A percentile compares a stretch with the other conserved stretches of the same genome.
Conservation (phyloP, 2,888 invertebrate species). For the Eupithecia centaureata region DNA sequence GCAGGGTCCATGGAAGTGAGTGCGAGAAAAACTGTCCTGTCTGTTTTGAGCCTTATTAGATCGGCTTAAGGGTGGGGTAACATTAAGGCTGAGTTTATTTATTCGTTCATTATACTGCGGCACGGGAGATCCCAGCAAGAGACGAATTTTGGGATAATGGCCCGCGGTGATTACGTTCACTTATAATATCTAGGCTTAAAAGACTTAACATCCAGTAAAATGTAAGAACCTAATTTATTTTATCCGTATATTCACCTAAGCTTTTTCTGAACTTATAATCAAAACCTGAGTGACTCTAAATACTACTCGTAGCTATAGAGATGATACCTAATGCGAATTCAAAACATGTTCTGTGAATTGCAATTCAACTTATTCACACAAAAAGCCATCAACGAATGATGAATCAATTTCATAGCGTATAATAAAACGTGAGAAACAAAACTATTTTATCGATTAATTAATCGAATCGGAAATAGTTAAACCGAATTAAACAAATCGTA, state of each 20-base stretch:
- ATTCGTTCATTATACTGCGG: conserved; percentile 79
- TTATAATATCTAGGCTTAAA: conserved; percentile 39
- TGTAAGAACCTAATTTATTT: conserved; percentile 26
- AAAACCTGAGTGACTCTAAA: neutral
- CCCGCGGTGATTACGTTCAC: conserved; percentile 54
- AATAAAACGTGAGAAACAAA: conserved; percentile 80
- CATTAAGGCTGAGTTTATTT: conserved; percentile 79
- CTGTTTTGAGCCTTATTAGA: conserved; percentile 28
- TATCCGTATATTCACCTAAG: neutral
- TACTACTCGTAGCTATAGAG: neutral
- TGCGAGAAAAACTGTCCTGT: conserved; percentile 36
- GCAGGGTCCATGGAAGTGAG: conserved; percentile 67
- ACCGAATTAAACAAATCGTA: conserved; percentile 75
- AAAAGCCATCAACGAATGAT: conserved; percentile 65
- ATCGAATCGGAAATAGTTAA: conserved; percentile 63
- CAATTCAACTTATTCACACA: conserved; percentile 51
- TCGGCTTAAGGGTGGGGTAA: conserved; percentile 29
- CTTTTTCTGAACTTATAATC: neutral
- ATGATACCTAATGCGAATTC: neutral
- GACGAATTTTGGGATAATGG: conserved; percentile 82
- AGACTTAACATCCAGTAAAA: conserved; percentile 36
- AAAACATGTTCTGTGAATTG: conserved; percentile 1
- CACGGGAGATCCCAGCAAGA: conserved; percentile 73
- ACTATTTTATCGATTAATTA: conserved; percentile 69
- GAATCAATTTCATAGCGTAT: conserved; percentile 73